A percentile compares a stretch with the other conserved stretches of the same genome.
Evolutionary conservation across 2,797 vertebrate genomes (phyloP).

Genomic region (Malurus splendens): DNA sequence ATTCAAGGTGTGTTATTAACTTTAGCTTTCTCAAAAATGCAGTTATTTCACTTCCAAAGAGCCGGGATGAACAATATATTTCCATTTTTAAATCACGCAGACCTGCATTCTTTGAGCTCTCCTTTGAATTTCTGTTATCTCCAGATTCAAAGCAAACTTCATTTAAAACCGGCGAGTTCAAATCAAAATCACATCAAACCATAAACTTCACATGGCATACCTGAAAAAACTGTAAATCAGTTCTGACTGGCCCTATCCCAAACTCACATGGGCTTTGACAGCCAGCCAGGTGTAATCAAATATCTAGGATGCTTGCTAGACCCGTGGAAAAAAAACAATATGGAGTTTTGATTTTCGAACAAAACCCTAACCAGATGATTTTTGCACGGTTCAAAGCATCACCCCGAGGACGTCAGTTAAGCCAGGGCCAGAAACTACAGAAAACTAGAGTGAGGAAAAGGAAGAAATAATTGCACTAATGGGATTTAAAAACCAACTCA

Average conservation of each 20-base stretch:
- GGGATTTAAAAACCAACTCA: background rate
- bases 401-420: background rate
- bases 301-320: slow-evolving; percentile 19
- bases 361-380: slow-evolving; percentile 39
- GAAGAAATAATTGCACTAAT: background rate
- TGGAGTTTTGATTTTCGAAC: background rate
- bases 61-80: slow-evolving; percentile 11
- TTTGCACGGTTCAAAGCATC: background rate
- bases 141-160: slow-evolving; percentile 54
- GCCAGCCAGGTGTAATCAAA: slow-evolving; percentile 44
- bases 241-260: slow-evolving; percentile 44
- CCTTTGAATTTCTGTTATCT: slow-evolving; percentile 52
- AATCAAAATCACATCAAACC: slow-evolving; percentile 54
- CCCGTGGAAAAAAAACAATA: background rate
- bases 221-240: slow-evolving; percentile 43
- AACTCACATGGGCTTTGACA: slow-evolving; percentile 33
- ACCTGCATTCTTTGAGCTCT: slow-evolving; percentile 28
- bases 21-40: slow-evolving; percentile 18
- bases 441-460: background rate
- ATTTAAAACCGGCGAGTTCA: slow-evolving; percentile 40
- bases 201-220: slow-evolving; percentile 32
- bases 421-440: background rate
- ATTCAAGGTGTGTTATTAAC: slow-evolving; percentile 43
- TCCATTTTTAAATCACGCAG: slow-evolving; percentile 34
- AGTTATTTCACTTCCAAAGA: slow-evolving; percentile 42